Evolutionary conservation across 2,797 vertebrate genomes (phyloP), one percentile per base, ranked within the genome.

Genomic region (Mus spretus): DNA sequence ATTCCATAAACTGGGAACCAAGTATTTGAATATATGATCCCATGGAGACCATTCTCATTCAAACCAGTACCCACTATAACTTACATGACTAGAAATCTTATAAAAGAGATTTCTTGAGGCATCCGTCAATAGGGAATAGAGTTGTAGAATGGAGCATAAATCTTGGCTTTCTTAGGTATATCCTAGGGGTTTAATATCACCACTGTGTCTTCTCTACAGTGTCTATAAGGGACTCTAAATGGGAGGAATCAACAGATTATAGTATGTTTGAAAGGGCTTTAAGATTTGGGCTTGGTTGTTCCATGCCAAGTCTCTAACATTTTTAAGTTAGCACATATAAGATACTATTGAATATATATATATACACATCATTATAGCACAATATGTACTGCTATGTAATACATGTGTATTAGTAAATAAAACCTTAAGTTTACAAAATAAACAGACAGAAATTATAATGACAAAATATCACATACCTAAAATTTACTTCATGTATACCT

Each of bases 101-200:
- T 90, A 7, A 75, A 85, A 86, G 37, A 65, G 26, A 20, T 12
- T 85, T 95, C 26, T 77, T 97, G n/a, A 34, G 53, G 4, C 17
- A 78, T 75, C 24, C 20, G 15, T 65, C 82, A 88, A 15, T 84
- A 80, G 44, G 59, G 34, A 15, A 12, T 67, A 9, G 22, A 53
- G 22, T 78, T 94, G 7, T 47, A 20, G 90, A 96, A 94, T 24
- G 55, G 65, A 81, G 10, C 34, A 95, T 57, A 91, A 88, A 77
- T 26, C 40, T 91, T 24, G 28, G 14, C 12, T 34, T 40, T 91
- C 50, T 81, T 44, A 17, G 20, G 1, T 26, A 65, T 50, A 82
- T 82, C 5, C 26, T 65, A 85, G 12, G 13, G 6, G 3, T 22
- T 85, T 93, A 88, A 37, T 34, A 37, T 88, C 37, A 91, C 24